Percentiles rank a stretch among this genome's conserved stretches.
Evolutionary conservation across 2,113 vertebrate species (phyloP).

Genomic region (Eolophus roseicapilla): DNA sequence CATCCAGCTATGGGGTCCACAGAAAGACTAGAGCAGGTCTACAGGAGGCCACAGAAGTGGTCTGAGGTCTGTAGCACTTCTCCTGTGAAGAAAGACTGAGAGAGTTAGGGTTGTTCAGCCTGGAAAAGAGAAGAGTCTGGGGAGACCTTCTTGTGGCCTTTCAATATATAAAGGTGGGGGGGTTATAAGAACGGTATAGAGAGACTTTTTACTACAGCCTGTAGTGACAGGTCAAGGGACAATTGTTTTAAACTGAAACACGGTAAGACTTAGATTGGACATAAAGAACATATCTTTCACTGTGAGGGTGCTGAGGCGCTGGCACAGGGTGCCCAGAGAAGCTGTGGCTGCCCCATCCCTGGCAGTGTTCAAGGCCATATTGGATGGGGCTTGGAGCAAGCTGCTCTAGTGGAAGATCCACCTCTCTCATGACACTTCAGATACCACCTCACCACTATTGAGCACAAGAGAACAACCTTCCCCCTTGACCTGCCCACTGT

Average conservation of each 20-base stretch:
- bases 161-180: neutral
- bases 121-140: neutral
- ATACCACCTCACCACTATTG: neutral
- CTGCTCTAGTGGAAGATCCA: neutral
- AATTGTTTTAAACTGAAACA: neutral
- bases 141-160: neutral
- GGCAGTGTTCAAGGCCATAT: neutral
- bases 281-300: neutral
- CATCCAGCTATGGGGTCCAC: neutral
- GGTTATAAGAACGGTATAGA: neutral
- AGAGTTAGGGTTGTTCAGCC: neutral
- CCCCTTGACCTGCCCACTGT: neutral
- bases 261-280: neutral
- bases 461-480: neutral
- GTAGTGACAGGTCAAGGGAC: neutral
- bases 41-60: neutral
- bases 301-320: neutral
- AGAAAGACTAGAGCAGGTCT: neutral
- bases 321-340: neutral
- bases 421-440: neutral
- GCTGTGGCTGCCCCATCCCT: neutral
- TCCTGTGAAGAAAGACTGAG: neutral
- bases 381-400: neutral
- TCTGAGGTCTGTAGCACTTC: neutral
- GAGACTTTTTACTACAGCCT: neutral